Evolutionary conservation across 2,113 vertebrate genomes (phyloP), one percentile per base, ranked within the genome.

Genomic region (Rhinichthys klamathensis): DNA sequence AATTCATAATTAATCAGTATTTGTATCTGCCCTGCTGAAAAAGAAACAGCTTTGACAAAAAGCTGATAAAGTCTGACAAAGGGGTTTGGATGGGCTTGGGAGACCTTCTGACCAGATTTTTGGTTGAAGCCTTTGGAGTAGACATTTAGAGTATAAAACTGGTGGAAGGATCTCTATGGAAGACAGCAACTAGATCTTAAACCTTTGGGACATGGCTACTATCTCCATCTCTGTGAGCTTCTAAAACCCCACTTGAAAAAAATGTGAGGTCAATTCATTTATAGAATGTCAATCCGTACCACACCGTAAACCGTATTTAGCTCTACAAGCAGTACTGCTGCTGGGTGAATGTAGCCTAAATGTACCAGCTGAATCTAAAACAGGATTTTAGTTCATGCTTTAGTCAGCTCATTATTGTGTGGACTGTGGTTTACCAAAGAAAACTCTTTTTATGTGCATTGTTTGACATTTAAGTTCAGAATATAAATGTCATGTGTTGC

Each of bases 291-390:
- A 44, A 13, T 72, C 69, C 2, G 38, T 72, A 44, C 11, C 38
- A 12, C 38, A 7, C 38, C 0, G 38, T 46, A 46, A 79, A 79
- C 56, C 60, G 1, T 61, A 60, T 79, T 38, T 74, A 74, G 1
- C 63, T 15, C 61, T 44, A 41, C 63, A 41, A 23, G 65, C 70
- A 84, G 49, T 3, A 27, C 86, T n/a, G 86, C 80, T 80, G 89
- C 56, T 88, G 87, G 88, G 23, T 18, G n/a, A 44, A 11, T 44
- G 7, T 27, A 80, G 35, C 35, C 56, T 61, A 10, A 80, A 44
- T 44, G 3, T 63, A 61, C 35, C 13, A 61, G 7, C 35, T 27
- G 35, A 63, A 63, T 2, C 32, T 78, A 78, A 60, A 60, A 61
- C 12, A 16, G n/a, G 38, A 27, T 18, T 75, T 46, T 6, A 46